These are phyloP conservation scores for Perognathus longimembris DNA, from an alignment of 2,113 vertebrate species.

Conservation along the genomic window DNA sequence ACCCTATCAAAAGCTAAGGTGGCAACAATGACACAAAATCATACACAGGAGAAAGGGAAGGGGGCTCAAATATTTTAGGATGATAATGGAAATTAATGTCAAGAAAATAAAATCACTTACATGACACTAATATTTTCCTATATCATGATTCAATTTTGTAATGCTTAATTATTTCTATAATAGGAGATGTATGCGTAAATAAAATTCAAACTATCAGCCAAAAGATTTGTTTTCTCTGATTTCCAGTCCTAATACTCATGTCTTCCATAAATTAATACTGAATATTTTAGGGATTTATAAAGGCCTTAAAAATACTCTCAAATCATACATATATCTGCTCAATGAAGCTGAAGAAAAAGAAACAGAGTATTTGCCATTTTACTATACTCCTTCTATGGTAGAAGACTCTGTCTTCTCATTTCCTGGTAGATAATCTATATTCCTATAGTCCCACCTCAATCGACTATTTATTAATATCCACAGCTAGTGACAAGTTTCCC, in stretches of 20 bases:
- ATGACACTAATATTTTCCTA: background rate
- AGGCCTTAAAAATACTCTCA: constrained; percentile 34
- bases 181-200: background rate
- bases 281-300: constrained; percentile 9
- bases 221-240: background rate
- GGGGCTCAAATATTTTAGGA: background rate
- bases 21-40: background rate
- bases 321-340: background rate
- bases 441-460: no score
- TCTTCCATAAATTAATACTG: background rate
- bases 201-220: background rate
- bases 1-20: background rate
- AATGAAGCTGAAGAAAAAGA: background rate
- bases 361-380: background rate
- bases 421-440: background rate
- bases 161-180: constrained; percentile 27
- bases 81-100: background rate
- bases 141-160: constrained; percentile 9
- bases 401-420: background rate
- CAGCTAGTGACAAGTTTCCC: background rate
- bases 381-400: background rate
- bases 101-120: constrained; percentile 31
- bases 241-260: constrained; percentile 1
- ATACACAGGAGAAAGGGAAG: background rate
- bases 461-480: background rate